These are phyloP conservation scores for Tanytarsus gracilentus DNA, from an alignment of 2,888 invertebrate genomes.

Conservation along the genomic window DNA sequence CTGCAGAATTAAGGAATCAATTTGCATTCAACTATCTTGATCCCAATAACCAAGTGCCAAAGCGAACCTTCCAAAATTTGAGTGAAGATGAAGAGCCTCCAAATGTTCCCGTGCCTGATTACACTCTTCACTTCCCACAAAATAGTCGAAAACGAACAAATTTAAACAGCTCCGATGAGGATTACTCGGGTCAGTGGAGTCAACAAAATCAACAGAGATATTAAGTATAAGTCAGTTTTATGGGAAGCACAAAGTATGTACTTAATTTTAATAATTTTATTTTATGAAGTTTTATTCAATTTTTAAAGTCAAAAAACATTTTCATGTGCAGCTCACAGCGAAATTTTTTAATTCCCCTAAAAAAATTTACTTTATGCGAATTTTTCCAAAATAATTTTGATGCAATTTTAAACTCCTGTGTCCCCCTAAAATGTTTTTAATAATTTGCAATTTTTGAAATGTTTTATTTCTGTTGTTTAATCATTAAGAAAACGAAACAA, in stretches of 20 bases:
- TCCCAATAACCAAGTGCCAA: conserved; percentile 38
- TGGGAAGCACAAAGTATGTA: not conserved
- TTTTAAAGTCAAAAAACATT: not conserved
- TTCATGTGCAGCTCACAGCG: too few species aligned
- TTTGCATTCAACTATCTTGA: conserved; percentile 54
- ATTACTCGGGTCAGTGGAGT: conserved; percentile 17
- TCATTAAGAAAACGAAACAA: too few species aligned
- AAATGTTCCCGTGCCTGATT: conserved; percentile 52
- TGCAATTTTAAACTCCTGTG: too few species aligned
- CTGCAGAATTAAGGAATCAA: conserved; percentile 49
- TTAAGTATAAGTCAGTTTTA: not conserved
- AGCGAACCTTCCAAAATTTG: conserved; percentile 43
- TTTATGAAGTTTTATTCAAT: not conserved
- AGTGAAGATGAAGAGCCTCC: conserved; percentile 50
- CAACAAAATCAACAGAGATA: conserved; percentile 10
- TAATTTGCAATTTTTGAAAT: too few species aligned
- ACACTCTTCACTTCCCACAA: conserved; percentile 44
- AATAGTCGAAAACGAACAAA: conserved; percentile 38
- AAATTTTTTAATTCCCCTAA: too few species aligned
- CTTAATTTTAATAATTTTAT: not conserved
- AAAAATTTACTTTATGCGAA: too few species aligned
- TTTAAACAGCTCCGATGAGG: conserved; percentile 30
- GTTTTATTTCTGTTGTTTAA: too few species aligned
- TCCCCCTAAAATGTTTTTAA: too few species aligned
- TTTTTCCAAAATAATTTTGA: too few species aligned